phyloP scores from a whole-genome alignment of 2,888 invertebrate species.

The Pachycephus smyrnensis region DNA sequence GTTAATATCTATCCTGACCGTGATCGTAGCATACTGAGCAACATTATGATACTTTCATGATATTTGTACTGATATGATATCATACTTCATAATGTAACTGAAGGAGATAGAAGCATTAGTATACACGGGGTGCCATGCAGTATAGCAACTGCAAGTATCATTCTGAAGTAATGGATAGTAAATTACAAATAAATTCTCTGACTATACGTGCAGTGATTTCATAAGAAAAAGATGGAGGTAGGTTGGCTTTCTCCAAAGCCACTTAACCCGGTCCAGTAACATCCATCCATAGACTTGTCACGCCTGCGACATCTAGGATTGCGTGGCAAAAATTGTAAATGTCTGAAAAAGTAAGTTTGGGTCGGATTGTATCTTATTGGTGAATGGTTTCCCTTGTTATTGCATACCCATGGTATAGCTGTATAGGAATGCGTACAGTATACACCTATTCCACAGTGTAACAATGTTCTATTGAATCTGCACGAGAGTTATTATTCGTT shows the following conservation, averaged over 20 bases:
- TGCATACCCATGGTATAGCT: too few species aligned
- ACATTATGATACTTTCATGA: background rate
- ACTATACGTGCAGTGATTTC: constrained; percentile 37
- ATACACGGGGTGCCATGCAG: background rate
- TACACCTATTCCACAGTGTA: too few species aligned
- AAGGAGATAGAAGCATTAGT: background rate
- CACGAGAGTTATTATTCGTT: too few species aligned
- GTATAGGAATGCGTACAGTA: too few species aligned
- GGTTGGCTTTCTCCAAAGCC: constrained; percentile 61
- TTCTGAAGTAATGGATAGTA: background rate
- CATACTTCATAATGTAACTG: background rate
- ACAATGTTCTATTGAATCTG: too few species aligned
- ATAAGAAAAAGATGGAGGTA: constrained; percentile 47
- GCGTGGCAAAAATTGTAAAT: background rate
- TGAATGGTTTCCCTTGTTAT: too few species aligned
- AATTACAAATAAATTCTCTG: background rate
- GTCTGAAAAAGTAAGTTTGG: too few species aligned
- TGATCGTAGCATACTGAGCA: background rate
- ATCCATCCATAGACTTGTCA: constrained; percentile 56
- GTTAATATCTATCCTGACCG: background rate
- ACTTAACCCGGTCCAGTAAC: constrained; percentile 66
- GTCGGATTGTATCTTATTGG: too few species aligned
- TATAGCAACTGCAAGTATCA: background rate
- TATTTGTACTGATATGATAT: background rate
- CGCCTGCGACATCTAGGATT: constrained; percentile 49